These are phyloP conservation scores for Catonia carolina DNA, from an alignment of 2,888 invertebrate species.

Conservation along the genomic window DNA sequence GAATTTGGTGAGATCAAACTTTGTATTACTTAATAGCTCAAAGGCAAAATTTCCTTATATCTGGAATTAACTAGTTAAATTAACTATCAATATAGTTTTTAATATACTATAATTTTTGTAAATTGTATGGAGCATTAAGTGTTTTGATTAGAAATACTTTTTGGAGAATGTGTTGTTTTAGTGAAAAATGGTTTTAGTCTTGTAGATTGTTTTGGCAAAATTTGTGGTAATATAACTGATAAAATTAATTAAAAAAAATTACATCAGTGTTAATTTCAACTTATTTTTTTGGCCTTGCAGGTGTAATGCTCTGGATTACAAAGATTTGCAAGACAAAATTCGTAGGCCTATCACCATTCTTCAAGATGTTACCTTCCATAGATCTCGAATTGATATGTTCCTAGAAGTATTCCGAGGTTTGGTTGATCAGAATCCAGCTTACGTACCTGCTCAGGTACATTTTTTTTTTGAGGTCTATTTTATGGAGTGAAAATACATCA, in stretches of 20 bases:
- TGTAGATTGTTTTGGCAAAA: neutral
- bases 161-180: no score
- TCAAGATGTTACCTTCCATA: constrained; percentile 64
- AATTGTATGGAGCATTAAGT: no score
- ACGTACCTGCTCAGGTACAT: constrained; percentile 35
- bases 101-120: no score
- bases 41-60: no score
- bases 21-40: no score
- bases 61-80: no score
- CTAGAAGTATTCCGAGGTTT: constrained; percentile 74
- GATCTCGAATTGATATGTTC: constrained; percentile 75
- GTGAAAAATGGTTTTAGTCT: no score
- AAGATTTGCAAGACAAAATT: constrained; percentile 66
- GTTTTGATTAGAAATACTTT: no score
- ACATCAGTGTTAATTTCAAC: neutral
- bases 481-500: no score
- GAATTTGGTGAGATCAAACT: no score
- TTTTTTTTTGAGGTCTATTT: no score
- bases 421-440: constrained; percentile 60
- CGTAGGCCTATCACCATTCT: constrained; percentile 60
- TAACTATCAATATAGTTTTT: no score
- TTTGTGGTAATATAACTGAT: constrained; percentile 3
- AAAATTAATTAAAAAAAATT: neutral
- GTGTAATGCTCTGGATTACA: constrained; percentile 69
- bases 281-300: constrained; percentile 42